Evolutionary conservation across 2,888 invertebrate genomes (phyloP).

Genomic region (Dioctria rufipes): DNA sequence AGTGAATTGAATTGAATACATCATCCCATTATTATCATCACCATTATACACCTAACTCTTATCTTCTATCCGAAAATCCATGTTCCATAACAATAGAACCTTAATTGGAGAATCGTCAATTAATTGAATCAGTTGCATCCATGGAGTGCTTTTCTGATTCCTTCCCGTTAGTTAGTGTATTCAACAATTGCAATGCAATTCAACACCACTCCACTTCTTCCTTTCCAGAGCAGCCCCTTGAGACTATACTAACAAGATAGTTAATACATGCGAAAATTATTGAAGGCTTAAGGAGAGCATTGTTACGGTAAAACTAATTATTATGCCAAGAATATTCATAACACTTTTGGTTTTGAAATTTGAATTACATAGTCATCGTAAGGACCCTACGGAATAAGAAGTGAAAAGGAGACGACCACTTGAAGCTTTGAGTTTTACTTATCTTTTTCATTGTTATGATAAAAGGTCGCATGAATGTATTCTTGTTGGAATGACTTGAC

Average conservation of each 20-base stretch:
- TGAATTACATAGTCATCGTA: too few relatives aligned
- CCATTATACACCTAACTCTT: too few relatives aligned
- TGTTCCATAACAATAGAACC: neutral
- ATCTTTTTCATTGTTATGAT: too few relatives aligned
- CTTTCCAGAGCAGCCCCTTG: neutral
- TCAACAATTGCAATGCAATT: slow-evolving; percentile 8
- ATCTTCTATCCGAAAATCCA: neutral
- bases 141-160: neutral
- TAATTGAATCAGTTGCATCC: slow-evolving; percentile 35
- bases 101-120: slow-evolving; percentile 24
- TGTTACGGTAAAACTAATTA: slow-evolving; percentile 45
- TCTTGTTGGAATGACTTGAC: too few relatives aligned
- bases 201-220: too few relatives aligned
- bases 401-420: too few relatives aligned
- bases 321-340: slow-evolving; percentile 42
- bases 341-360: slow-evolving; percentile 27
- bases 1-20: too few relatives aligned
- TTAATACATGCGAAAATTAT: slow-evolving; percentile 44
- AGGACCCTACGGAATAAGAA: too few relatives aligned
- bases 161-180: too few relatives aligned
- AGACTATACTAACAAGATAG: slow-evolving; percentile 42
- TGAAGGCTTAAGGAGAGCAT: slow-evolving; percentile 34
- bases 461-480: too few relatives aligned
- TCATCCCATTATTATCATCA: too few relatives aligned
- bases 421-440: too few relatives aligned